Percentiles rank a stretch among this genome's conserved stretches.
These are phyloP conservation scores for Porites evermanni DNA, from an alignment of 92 coral and sea anemone species.

Conservation along the genomic window DNA sequence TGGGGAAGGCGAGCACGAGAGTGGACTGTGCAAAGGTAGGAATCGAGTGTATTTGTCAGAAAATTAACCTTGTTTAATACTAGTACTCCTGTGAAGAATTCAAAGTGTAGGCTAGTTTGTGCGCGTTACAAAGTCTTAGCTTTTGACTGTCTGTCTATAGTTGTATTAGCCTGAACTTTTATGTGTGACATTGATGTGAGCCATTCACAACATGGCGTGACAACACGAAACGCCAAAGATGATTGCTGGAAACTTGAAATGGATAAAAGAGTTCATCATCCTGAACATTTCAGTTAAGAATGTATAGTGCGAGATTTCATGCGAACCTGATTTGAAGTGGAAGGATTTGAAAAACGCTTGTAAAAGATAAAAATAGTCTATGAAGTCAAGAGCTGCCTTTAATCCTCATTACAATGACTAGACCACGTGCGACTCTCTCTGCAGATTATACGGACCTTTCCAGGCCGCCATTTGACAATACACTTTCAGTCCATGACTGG, in stretches of 20 bases:
- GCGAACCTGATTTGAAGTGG: background rate
- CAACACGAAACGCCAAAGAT: background rate
- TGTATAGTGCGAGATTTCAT: background rate
- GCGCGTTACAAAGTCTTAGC: background rate
- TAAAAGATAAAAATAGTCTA: background rate
- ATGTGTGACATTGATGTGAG: background rate
- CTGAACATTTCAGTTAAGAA: background rate
- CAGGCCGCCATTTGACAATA: slow-evolving; percentile 38
- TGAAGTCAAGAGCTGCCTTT: too few relatives aligned
- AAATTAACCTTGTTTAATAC: too few relatives aligned
- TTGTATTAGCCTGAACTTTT: background rate
- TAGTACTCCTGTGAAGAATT: background rate
- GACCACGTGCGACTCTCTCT: background rate
- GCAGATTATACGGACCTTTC: slow-evolving; percentile 37
- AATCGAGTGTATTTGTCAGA: too few relatives aligned
- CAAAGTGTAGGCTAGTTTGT: background rate
- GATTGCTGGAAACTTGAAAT: background rate
- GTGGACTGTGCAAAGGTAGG: slow-evolving; percentile 55
- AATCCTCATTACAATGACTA: too few relatives aligned
- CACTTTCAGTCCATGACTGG: slow-evolving; percentile 58
- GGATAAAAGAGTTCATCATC: background rate
- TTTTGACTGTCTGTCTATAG: background rate
- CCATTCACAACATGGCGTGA: background rate
- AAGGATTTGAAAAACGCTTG: background rate
- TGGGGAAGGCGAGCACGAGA: slow-evolving; percentile 15